Conservation (phyloP, 2,113 vertebrate genomes). For the Vicugna pacos region DNA sequence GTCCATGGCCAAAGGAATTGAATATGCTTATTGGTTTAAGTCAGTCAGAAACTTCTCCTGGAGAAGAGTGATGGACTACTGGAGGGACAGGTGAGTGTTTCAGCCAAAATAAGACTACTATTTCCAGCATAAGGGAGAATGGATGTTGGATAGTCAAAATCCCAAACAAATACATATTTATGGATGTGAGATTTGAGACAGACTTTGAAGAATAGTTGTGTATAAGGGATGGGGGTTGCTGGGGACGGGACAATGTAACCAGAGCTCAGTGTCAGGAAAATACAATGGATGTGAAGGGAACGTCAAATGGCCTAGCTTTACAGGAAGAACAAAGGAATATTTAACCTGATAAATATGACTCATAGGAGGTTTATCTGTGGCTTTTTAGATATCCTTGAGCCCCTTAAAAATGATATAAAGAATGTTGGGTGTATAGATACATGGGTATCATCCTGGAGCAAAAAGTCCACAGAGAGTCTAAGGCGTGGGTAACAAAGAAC, state of each 20-base stretch:
- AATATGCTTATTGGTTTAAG: background rate
- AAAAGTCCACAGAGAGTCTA: background rate
- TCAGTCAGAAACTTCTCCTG: background rate
- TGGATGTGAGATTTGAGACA: background rate
- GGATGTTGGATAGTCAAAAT: background rate
- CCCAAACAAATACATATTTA: background rate
- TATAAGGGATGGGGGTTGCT: background rate
- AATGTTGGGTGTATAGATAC: background rate
- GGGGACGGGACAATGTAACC: background rate
- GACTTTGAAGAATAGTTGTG: background rate
- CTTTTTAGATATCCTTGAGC: background rate
- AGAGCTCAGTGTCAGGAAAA: background rate
- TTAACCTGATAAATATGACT: background rate
- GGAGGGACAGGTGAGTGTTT: background rate
- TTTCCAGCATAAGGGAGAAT: background rate
- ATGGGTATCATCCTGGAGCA: background rate
- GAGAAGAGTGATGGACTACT: accelerated
- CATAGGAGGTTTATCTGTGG: background rate
- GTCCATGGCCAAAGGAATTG: background rate
- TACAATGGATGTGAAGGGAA: background rate
- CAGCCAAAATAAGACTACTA: background rate
- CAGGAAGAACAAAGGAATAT: background rate
- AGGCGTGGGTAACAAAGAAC: background rate
- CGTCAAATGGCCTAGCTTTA: background rate
- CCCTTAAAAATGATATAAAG: background rate